A percentile compares a stretch with the other conserved stretches of the same genome.
phyloP scores from a whole-genome alignment of 2,113 vertebrate species.

The Puntigrus tetrazona region DNA sequence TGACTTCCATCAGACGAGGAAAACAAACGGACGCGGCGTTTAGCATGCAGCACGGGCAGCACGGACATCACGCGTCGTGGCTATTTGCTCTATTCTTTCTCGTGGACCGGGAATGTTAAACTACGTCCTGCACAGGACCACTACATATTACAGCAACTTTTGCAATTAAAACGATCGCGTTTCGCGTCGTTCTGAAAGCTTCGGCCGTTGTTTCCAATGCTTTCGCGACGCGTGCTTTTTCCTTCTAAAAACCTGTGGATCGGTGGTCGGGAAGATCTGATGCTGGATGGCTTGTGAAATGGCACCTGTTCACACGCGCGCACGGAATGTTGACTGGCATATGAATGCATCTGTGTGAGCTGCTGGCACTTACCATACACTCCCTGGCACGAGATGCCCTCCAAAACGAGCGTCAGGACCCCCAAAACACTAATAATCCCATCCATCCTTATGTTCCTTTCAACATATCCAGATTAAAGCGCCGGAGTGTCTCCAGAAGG shows the following conservation, averaged over 20 bases:
- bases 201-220: background rate
- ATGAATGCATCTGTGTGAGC: conserved; percentile 48
- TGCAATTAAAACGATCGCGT: background rate
- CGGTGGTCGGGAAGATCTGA: background rate
- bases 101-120: background rate
- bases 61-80: background rate
- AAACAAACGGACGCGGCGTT: background rate
- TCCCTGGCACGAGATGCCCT: conserved; percentile 86
- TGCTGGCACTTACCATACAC: conserved; percentile 87
- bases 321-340: conserved; percentile 35
- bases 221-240: too few relatives aligned
- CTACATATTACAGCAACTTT: background rate
- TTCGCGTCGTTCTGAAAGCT: background rate
- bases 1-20: background rate
- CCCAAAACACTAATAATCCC: conserved; percentile 83
- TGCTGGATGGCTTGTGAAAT: conserved; percentile 20
- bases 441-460: conserved; percentile 91
- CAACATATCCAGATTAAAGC: conserved; percentile 84
- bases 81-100: background rate
- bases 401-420: conserved; percentile 84
- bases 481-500: conserved; percentile 69
- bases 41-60: background rate
- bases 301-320: conserved; percentile 16
- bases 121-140: background rate
- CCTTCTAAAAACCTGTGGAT: background rate